Base-by-base conservation (phyloP, 1,140 invertebrate species). In the Heliothis subflexa region DNA sequence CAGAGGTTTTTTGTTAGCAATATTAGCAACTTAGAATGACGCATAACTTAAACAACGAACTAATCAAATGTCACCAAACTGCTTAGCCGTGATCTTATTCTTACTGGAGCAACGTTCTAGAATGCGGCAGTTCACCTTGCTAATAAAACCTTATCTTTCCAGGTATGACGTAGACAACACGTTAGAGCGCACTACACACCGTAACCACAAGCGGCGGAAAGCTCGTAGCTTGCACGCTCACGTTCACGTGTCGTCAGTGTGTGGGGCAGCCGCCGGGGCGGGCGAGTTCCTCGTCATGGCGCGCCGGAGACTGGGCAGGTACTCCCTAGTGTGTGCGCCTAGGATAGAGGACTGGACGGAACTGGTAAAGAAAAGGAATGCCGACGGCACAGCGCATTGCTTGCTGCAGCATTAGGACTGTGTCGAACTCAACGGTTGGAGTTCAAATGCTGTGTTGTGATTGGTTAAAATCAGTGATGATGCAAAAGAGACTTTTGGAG, bases 231-330 rank as follows among this genome's bases (percentile, higher is more conserved):
- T 89, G 75, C 95, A 91, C 85, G 94, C 86, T 47, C 94, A 90
- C 86, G 86, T 97, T 3, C 95, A 96, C 54, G 95, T 97, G 47
- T 95, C 96, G 0, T 94, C 96, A 12, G 95, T 95, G 68, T 98
- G 97, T 88, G 97, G 96, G 9, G 97, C 97, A 16, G 92, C 95
- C 45, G 95, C 96, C 33, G 97, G 97, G 9, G 93, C 95, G 9
- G 97, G 97, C 0, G 96, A 97, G 91, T 98, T 98, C 94, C 95
- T 98, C 47, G 96, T 98, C 89, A 97, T 98, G 95, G 97, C 97
- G 13, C 95, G 96, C 73, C 94, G 96, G 76, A 95, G 96, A 80
- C 95, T 98, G 11, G 97, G 97, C 2, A 95, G 97, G 49, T 93
- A 97, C n/a, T 94, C 96, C 1, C 89, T 98, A 16, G 95, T 95